Evolutionary conservation across 2,888 invertebrate genomes (phyloP).

Genomic region (Oligia fasciuncula): DNA sequence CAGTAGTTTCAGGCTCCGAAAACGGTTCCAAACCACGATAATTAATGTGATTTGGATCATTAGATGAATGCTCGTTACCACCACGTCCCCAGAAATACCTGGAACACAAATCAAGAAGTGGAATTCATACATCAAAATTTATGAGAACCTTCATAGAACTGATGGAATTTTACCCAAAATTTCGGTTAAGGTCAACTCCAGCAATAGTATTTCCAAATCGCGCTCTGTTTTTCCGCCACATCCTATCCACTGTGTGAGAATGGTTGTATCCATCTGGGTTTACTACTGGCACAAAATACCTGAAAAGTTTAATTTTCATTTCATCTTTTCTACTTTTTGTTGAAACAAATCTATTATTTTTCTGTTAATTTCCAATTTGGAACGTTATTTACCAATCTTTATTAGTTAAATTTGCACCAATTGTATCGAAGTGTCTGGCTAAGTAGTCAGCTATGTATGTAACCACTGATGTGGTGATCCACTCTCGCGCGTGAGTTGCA

Average conservation of each 20-base stretch:
- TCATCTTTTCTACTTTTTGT: neutral
- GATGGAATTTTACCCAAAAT: conserved; percentile 91
- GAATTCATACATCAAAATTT: neutral
- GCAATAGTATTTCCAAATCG: conserved; percentile 87
- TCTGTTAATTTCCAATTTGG: neutral
- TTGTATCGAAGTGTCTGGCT: conserved; percentile 92
- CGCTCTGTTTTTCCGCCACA: conserved; percentile 95
- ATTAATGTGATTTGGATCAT: conserved; percentile 81
- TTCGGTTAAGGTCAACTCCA: conserved; percentile 95
- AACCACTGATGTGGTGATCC: conserved; percentile 95
- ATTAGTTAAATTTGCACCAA: conserved; percentile 92
- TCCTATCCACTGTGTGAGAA: conserved; percentile 93
- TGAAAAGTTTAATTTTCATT: conserved; percentile 65
- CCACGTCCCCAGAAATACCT: conserved; percentile 79
- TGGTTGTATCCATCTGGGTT: conserved; percentile 97
- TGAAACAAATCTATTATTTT: neutral
- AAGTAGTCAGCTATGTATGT: conserved; percentile 94
- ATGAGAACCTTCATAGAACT: neutral
- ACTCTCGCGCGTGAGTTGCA: conserved; percentile 97
- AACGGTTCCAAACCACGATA: conserved; percentile 82
- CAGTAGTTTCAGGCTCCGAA: conserved; percentile 84
- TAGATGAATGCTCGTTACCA: conserved; percentile 67
- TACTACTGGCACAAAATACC: conserved; percentile 93
- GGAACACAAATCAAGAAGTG: conserved; percentile 46
- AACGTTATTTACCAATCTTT: conserved; percentile 93